A percentile compares a stretch with the other conserved stretches of the same genome.
Conservation (phyloP, 2,888 invertebrate species). For the Nycteola revayana region DNA sequence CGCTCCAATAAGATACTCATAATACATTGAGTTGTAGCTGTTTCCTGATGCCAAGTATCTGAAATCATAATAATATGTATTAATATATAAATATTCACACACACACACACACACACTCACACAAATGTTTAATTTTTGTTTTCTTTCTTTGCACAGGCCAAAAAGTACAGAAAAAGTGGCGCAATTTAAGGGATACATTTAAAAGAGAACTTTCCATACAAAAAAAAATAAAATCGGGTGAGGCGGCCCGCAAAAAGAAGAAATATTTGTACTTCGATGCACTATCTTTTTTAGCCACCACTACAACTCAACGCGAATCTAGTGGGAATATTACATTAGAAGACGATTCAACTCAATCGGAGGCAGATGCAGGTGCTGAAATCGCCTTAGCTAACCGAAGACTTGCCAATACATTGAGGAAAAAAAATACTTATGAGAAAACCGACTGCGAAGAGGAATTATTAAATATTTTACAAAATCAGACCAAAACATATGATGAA, state of each 20-base stretch:
- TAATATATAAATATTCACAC: no score
- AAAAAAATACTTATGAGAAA: conserved; percentile 5
- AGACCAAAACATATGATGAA: conserved; percentile 8
- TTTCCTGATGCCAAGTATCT: no score
- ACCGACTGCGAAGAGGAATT: conserved; percentile 7
- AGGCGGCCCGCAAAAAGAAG: conserved; percentile 6
- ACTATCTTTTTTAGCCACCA: conserved; percentile 6
- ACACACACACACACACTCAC: no score
- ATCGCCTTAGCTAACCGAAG: not conserved
- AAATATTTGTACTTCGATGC: conserved; percentile 8
- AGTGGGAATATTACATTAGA: conserved; percentile 4
- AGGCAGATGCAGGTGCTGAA: conserved; percentile 2
- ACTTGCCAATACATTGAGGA: not conserved
- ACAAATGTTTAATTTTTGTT: no score
- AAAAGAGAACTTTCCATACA: not conserved
- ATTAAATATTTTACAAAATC: conserved; percentile 3
- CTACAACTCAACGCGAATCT: conserved; percentile 4
- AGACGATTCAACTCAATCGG: conserved; percentile 2
- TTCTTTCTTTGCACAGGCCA: no score
- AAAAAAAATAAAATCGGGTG: conserved; percentile 6
- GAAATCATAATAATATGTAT: no score
- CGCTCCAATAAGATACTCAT: no score
- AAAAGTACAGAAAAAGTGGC: no score
- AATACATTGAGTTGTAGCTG: no score
- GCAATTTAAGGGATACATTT: no score